Evolutionary conservation across 2,113 vertebrate species (phyloP).

Genomic region (Halichoeres trimaculatus): DNA sequence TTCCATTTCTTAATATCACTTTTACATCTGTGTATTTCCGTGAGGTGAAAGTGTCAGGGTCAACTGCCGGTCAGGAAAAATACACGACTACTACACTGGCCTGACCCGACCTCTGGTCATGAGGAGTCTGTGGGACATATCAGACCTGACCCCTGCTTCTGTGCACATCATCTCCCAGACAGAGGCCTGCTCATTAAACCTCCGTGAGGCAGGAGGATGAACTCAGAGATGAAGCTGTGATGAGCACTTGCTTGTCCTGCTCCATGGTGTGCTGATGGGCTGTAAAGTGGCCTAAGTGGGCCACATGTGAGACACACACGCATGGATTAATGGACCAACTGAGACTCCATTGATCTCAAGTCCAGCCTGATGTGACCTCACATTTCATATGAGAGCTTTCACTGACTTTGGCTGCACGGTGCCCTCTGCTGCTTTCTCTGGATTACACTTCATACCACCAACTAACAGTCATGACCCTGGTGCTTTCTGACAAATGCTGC

Average conservation of each 20-base stretch:
- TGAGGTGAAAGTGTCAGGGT: too few relatives aligned
- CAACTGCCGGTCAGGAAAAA: too few relatives aligned
- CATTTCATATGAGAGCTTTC: slow-evolving; percentile 17
- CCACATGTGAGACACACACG: slow-evolving; percentile 49
- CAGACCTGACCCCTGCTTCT: slow-evolving; percentile 47
- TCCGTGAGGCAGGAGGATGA: slow-evolving; percentile 6
- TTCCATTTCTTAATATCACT: too few relatives aligned
- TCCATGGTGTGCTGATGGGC: slow-evolving; percentile 48
- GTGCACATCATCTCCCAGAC: slow-evolving; percentile 38
- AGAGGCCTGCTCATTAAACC: slow-evolving; percentile 30
- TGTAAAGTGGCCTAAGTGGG: slow-evolving; percentile 67
- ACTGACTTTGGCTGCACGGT: slow-evolving; percentile 1
- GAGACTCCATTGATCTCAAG: slow-evolving; percentile 49
- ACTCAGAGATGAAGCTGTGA: slow-evolving; percentile 35
- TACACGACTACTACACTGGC: too few relatives aligned
- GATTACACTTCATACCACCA: too few relatives aligned
- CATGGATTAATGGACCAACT: slow-evolving; percentile 46
- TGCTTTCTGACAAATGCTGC: too few relatives aligned
- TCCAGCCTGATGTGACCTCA: slow-evolving; percentile 15
- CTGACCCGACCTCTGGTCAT: too few relatives aligned
- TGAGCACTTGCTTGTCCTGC: slow-evolving; percentile 44
- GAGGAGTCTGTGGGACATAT: background rate
- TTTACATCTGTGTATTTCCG: too few relatives aligned
- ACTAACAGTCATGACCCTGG: too few relatives aligned
- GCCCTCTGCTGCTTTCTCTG: background rate